Conservation (phyloP, 2,797 vertebrate species). For the Acanthurus tractus region DNA sequence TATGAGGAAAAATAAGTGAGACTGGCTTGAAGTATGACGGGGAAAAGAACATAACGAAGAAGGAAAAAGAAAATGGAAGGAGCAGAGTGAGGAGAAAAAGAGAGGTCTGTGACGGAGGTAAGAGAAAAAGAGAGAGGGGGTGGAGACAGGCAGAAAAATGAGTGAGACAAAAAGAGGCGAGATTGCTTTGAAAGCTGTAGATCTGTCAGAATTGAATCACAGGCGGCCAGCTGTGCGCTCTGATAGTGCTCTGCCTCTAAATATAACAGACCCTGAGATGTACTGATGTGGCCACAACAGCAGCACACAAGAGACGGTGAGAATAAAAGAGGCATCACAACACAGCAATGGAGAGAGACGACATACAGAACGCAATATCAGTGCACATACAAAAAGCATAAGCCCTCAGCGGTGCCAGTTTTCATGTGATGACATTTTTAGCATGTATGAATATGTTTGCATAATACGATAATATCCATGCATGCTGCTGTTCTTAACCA, state of each 20-base stretch:
- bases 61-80: constrained; percentile 17
- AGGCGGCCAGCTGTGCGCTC: constrained; percentile 75
- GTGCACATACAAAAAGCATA: constrained; percentile 18
- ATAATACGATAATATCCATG: constrained; percentile 30
- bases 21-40: constrained; percentile 28
- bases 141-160: constrained; percentile 52
- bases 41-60: constrained; percentile 19
- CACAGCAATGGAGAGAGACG: constrained; percentile 4
- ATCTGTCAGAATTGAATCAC: constrained; percentile 81
- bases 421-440: constrained; percentile 41
- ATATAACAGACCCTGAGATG: constrained; percentile 79
- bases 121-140: constrained; percentile 15
- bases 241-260: constrained; percentile 78
- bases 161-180: constrained; percentile 61
- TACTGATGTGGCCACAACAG: constrained; percentile 68
- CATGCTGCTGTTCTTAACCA: not conserved
- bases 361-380: constrained; percentile 36
- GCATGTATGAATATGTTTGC: constrained; percentile 28
- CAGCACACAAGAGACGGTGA: constrained; percentile 47
- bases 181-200: constrained; percentile 74
- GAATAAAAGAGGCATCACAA: constrained; percentile 44
- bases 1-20: not conserved
- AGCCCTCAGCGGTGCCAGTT: constrained; percentile 23
- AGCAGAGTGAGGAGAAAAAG: constrained; percentile 10
- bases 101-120: constrained; percentile 1